phyloP scores from a whole-genome alignment of 2,797 vertebrate genomes.

The Hirundo rustica region DNA sequence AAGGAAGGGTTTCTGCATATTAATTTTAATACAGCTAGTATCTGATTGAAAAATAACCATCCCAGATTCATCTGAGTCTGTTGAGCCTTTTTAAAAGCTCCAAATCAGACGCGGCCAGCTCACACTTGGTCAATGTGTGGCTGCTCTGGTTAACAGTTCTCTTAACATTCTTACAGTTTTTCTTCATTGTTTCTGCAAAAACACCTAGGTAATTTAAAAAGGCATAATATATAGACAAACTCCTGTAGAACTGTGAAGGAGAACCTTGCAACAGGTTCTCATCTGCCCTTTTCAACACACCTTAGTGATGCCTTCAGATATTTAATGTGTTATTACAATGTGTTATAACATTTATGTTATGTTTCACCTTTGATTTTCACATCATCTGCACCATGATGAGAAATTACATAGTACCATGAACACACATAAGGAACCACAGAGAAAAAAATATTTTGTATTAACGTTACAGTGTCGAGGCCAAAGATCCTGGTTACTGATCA shows the following conservation, averaged over 20 bases:
- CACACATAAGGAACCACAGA: not conserved
- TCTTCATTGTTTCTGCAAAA: not conserved
- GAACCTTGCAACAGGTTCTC: not conserved
- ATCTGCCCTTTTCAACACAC: not conserved
- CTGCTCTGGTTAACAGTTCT: not conserved
- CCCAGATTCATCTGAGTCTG: not conserved
- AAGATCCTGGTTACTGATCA: not conserved
- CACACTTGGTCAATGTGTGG: not conserved
- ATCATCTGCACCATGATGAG: not conserved
- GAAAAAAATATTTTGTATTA: not conserved
- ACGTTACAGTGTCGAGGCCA: not conserved
- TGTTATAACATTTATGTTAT: not conserved
- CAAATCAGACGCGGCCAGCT: not conserved
- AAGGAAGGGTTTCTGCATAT: not conserved
- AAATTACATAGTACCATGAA: not conserved
- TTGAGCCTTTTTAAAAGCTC: conserved; percentile 1
- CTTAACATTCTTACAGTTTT: not conserved
- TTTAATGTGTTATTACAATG: not conserved
- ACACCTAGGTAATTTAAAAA: not conserved
- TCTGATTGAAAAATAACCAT: not conserved
- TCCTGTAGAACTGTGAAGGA: not conserved
- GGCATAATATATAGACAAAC: not conserved
- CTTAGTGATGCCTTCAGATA: not conserved
- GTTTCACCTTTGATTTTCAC: not conserved
- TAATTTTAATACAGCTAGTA: not conserved